Evolutionary conservation across 2,797 vertebrate genomes (phyloP).

Genomic region (Myotis daubentonii): DNA sequence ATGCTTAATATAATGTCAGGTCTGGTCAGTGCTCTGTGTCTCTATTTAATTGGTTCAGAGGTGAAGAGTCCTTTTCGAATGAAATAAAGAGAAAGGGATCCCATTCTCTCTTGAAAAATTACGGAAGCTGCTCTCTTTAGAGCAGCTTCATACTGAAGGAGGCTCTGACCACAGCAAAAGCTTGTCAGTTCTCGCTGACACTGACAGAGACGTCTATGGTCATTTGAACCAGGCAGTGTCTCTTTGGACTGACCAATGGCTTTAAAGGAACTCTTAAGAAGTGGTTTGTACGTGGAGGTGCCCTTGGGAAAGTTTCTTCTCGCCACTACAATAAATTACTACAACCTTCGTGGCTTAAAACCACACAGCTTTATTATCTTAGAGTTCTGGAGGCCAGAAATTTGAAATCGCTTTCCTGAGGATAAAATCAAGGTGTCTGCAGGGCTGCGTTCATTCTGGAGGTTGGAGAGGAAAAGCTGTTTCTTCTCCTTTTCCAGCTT

Average conservation of each 20-base stretch:
- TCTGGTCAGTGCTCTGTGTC: neutral
- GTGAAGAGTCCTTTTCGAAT: neutral
- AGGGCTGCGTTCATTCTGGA: neutral
- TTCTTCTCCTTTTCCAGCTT: neutral
- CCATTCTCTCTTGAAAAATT: neutral
- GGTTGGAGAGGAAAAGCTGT: neutral
- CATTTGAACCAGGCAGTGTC: neutral
- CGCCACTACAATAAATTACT: neutral
- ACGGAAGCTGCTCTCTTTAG: neutral
- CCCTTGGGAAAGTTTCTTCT: neutral
- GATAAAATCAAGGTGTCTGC: neutral
- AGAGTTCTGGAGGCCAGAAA: neutral
- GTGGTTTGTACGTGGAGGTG: neutral
- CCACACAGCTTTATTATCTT: neutral
- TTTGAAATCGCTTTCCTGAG: neutral
- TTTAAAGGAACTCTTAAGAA: neutral
- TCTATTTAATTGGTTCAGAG: neutral
- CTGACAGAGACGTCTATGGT: neutral
- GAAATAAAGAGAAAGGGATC: neutral
- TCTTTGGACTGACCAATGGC: neutral
- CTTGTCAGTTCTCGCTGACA: neutral
- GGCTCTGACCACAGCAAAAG: neutral
- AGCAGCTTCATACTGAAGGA: neutral
- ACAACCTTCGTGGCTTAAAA: neutral
- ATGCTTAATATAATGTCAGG: neutral